Evolutionary conservation across 2,113 vertebrate species (phyloP).

Genomic region (Dasyprocta punctata): DNA sequence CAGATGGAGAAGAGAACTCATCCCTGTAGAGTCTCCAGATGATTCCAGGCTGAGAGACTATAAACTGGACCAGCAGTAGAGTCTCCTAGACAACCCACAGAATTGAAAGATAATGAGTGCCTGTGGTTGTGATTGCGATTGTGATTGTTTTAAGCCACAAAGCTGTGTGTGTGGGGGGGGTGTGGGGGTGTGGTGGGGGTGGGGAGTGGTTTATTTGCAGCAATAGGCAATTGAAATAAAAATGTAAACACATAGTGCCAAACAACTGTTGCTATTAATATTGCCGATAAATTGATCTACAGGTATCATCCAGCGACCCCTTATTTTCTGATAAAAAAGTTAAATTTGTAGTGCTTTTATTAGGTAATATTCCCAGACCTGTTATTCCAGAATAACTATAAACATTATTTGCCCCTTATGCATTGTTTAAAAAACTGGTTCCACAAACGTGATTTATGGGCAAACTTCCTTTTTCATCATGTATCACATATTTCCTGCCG

Average conservation of each 20-base stretch:
- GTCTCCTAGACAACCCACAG: not conserved
- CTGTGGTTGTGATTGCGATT: no score
- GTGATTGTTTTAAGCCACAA: not conserved
- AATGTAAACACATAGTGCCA: not conserved
- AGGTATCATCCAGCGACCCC: not conserved
- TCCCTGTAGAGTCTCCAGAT: not conserved
- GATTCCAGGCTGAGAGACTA: not conserved
- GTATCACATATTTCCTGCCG: slow-evolving; percentile 76
- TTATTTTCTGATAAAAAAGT: slow-evolving; percentile 30
- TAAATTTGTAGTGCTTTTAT: slow-evolving; percentile 58
- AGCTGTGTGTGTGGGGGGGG: no score
- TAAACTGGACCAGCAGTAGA: not conserved
- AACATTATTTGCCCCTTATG: slow-evolving; percentile 77
- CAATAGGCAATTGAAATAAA: not conserved
- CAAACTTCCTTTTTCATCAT: slow-evolving; percentile 67
- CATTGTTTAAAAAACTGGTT: slow-evolving; percentile 75
- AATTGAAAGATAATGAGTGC: not conserved
- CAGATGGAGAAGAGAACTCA: not conserved
- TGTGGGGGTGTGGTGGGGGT: no score
- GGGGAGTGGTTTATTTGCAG: not conserved
- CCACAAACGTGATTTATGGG: slow-evolving; percentile 75
- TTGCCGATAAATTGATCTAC: not conserved
- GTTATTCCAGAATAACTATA: slow-evolving; percentile 72
- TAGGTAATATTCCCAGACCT: slow-evolving; percentile 64
- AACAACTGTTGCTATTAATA: slow-evolving; percentile 25